Base-by-base conservation (phyloP, 2,888 invertebrate species). In the Autographa gamma region DNA sequence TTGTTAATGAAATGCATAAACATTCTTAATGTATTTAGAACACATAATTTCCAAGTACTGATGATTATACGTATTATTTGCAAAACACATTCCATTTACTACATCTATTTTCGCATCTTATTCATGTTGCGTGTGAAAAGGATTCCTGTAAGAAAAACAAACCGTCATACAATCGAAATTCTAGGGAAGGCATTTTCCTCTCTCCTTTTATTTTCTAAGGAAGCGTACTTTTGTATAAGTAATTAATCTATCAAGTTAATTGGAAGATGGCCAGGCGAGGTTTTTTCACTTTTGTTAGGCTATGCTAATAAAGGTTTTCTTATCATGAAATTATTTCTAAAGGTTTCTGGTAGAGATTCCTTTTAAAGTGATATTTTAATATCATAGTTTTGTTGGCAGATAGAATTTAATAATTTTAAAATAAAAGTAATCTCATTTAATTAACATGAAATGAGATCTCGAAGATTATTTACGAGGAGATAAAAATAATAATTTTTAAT, bases 321-420 rank as follows among this genome's bases (percentile, higher is more conserved):
- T 86, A 97, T 60, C 96, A 71, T 97, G 85, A 92, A 11, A 54
- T 5, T 19, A 19, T 18, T 56, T n/a, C n/a, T 1, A 48, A 48
- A 48, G 48, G 1, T 14, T 43, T 48, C 7, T 5, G 48, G n/a
- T 48, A 0, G 25, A 56, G 25, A 56, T 25, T 25, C 5, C 25
- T 19, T 56, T 56, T 11, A 56, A 25, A 25, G 25, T 25, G 3
- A 25, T 25, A 25, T 25, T 25, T 25, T 25, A 25, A 2, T 25
- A 25, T 25, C 25, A 25, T 25, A 25, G 25, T 25, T 25, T 25
- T 25, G 25, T 25, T 25, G 25, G 1, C 3, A 25, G 25, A 25
- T 25, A 25, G 25, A 25, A 25, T 3, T 3, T 25, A 25, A 25
- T 25, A 25, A 3, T 25, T 25, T 1, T 25, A 1, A 25, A 25